Base-by-base conservation (phyloP, 2,888 invertebrate species). In the Tetrapedia diversipes region DNA sequence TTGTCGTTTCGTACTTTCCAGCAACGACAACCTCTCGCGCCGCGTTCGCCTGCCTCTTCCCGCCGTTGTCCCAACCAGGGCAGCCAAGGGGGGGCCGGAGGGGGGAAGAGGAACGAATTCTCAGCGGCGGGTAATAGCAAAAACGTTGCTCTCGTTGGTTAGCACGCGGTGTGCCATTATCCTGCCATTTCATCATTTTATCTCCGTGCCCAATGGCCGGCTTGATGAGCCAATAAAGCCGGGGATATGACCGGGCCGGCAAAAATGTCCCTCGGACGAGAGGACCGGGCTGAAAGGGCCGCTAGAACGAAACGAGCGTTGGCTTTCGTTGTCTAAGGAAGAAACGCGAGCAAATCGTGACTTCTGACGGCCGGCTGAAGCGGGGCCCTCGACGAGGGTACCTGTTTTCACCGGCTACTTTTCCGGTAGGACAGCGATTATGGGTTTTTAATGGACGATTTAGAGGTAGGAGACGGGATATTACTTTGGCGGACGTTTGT, bases 181-280 rank as follows among this genome's bases (percentile, higher is more conserved):
- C 84, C 84, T 69, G 77, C 80, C 80, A 79, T 84, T 84, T 81
- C 84, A 56, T 81, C 73, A 75, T 79, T 84, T 84, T 81, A 84
- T 79, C 78, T 82, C 68, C 77, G 73, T 67, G 56, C 66, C 54
- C 72, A 67, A 75, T 60, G 76, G 49, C 41, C 61, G 24, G 69
- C 14, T 76, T 76, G 82, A 83, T 77, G 83, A 82, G 81, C 83
- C 83, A 83, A 83, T 83, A 83, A 83, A 83, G 61, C 51, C 57
- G 19, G 43, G 54, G 47, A 77, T 76, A 75, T 41, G 69, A 54
- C 80, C 61, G 16, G 29, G 51, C 64, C 14, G 71, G 56, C 29
- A 77, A 83, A 83, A 83, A 81, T 83, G 81, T 83, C 74, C 68
- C 74, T 83, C 76, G 63, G 49, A 67, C 59, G 70, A 75, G 67